Evolutionary conservation across 2,113 vertebrate species (phyloP).

Genomic region (Glareola pratincola): DNA sequence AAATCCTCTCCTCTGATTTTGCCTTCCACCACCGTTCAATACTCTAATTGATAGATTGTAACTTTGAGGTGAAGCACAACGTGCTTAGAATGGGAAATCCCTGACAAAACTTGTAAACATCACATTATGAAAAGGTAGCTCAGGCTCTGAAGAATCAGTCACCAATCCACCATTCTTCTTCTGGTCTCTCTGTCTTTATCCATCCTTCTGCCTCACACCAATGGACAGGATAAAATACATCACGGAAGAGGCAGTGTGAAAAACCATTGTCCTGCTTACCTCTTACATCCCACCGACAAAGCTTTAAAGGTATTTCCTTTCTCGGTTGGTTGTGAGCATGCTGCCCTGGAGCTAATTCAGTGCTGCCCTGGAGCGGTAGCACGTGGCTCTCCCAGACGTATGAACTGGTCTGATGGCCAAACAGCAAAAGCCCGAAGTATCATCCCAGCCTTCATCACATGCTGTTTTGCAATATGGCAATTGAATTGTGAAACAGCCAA

Average conservation of each 20-base stretch:
- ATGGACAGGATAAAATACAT: neutral
- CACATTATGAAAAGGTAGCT: neutral
- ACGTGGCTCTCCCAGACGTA: neutral
- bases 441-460: neutral
- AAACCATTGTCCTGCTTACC: neutral
- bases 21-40: conserved; percentile 10
- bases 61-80: conserved; percentile 13
- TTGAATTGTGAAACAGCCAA: neutral
- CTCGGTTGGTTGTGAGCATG: neutral
- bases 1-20: conserved; percentile 8
- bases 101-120: neutral
- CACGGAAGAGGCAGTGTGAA: neutral
- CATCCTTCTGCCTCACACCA: neutral
- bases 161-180: neutral
- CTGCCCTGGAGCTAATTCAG: neutral
- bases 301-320: neutral
- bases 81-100: conserved; percentile 23
- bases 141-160: neutral
- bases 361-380: fast-evolving
- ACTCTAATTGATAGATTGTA: conserved; percentile 8
- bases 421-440: neutral
- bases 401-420: fast-evolving
- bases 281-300: neutral
- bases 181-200: neutral
- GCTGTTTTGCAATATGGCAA: neutral